Evolutionary conservation across 1,140 invertebrate genomes (phyloP), one percentile per base, ranked within the genome.

Genomic region (Bombus breviceps): DNA sequence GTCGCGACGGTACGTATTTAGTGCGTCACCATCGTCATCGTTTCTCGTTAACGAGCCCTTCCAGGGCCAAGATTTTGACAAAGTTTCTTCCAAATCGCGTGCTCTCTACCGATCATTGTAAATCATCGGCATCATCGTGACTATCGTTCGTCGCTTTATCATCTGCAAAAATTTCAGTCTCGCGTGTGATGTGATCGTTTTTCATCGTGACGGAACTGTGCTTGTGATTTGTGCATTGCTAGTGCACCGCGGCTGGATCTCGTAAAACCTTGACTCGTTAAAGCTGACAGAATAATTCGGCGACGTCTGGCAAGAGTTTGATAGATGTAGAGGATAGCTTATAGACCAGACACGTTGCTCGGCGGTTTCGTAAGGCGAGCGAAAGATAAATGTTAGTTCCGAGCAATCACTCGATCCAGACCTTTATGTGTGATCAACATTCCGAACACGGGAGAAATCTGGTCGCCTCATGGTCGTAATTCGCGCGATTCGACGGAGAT

Each of bases 1-100:
- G 89, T 91, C 88, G 91, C 88, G 86, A 94, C 91, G 93, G 94
- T 95, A 95, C 86, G 92, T 94, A 94, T 90, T 68, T 32, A 83
- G 90, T 89, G 90, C 86, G 85, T 69, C 83, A 85, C 73, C 75
- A 34, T 85, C 81, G 64, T 86, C 74, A 28, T 82, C 71, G 41
- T 34, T 72, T 13, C 25, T 5, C 28, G 1, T 25, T 72, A 62
- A 62, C 25, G 1, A 62, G 4, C 10, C 59, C 59, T 62, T 62
- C 59, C 3, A 62, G 57, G 22, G 25, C 59, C 28, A 62, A 62
- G 10, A 62, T 62, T 13, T n/a, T 62, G 18, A 53, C 47, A 53
- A 53, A 53, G 47, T 53, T 62, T 5, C 28, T 62, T 62, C 1
- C 1, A n/a, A 62, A 62, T 53, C 47, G 47, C 47, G 47, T 53